Evolutionary conservation across 35 echinoderm and acorn worm species (phyloP).

Genomic region (Ptychodera flava): DNA sequence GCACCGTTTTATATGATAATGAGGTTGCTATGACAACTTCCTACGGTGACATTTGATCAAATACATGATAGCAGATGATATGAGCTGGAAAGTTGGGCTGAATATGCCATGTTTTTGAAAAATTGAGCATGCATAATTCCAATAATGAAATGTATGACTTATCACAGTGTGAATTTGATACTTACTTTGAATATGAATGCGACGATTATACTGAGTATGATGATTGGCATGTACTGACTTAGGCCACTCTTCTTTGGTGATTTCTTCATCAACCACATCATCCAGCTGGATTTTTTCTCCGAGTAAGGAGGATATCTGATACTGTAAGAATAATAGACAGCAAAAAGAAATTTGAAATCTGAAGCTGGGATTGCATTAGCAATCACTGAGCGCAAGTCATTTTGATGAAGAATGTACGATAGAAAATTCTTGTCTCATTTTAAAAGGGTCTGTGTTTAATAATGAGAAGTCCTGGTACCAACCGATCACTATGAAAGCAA

Average conservation of each 20-base stretch:
- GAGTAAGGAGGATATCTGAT: conserved; percentile 10
- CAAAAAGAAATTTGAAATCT: background rate
- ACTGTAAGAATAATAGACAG: conserved; percentile 6
- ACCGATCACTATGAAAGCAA: background rate
- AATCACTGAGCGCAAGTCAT: no score
- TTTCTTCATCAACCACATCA: conserved; percentile 16
- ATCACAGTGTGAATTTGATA: no score
- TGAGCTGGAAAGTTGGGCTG: no score
- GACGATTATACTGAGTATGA: background rate
- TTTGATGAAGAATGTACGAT: background rate
- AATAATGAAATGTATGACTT: no score
- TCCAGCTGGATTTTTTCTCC: background rate
- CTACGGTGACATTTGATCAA: no score
- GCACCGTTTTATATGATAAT: no score
- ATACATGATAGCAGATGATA: no score
- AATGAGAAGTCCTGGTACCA: background rate
- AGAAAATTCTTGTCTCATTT: background rate
- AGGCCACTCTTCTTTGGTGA: background rate
- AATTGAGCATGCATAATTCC: no score
- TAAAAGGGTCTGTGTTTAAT: background rate
- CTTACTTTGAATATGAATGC: background rate
- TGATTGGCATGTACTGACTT: background rate
- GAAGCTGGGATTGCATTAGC: no score
- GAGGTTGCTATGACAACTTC: no score
- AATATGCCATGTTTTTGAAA: no score